Conservation (phyloP, 2,113 vertebrate genomes). For the Hemiprocne comata region DNA sequence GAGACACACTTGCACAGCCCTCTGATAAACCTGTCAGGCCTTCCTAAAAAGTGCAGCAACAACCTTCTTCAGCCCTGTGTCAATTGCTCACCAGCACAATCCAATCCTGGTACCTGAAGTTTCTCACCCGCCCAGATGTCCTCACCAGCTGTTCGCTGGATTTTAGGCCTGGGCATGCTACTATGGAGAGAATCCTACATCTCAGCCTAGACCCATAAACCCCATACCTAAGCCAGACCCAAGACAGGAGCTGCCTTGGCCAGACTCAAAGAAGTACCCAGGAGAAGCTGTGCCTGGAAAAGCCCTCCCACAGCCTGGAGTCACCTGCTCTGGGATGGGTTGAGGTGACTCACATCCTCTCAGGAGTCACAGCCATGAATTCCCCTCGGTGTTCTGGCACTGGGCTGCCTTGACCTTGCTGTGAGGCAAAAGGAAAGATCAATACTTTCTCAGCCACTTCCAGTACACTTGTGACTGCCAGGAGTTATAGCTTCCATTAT, state of each 20-base stretch:
- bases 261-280: rapidly evolving
- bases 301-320: not conserved
- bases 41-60: too few species aligned
- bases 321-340: not conserved
- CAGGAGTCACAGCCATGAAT: not conserved
- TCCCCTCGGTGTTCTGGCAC: not conserved
- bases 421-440: not conserved
- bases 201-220: not conserved
- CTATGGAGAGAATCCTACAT: not conserved
- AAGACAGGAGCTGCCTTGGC: not conserved
- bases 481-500: not conserved
- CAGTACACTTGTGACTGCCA: not conserved
- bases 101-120: too few species aligned
- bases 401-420: not conserved
- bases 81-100: too few species aligned
- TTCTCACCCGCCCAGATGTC: too few species aligned
- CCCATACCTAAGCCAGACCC: not conserved
- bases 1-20: too few species aligned
- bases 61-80: too few species aligned
- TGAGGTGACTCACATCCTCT: not conserved
- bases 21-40: too few species aligned
- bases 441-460: not conserved
- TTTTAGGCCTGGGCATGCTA: not conserved
- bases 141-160: too few species aligned
- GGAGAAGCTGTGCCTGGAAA: not conserved